Percentiles rank a stretch among this genome's conserved stretches.
Evolutionary conservation across 2,113 vertebrate species (phyloP).

Genomic region (Pelmatolapia mariae): DNA sequence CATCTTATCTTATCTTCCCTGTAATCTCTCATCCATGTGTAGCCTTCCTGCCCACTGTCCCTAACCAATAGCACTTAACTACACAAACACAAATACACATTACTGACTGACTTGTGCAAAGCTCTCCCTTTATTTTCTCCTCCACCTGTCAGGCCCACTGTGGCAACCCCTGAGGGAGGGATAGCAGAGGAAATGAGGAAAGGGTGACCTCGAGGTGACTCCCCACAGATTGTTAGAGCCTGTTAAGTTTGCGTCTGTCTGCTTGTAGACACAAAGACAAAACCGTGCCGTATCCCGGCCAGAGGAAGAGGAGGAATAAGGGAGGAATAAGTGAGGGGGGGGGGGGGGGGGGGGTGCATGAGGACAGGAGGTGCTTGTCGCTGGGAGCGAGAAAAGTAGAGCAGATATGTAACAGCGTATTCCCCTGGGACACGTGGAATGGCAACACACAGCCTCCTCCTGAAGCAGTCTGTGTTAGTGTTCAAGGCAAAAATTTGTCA

Average conservation of each 20-base stretch:
- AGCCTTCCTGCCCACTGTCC: neutral
- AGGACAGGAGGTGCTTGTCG: slow-evolving; percentile 15
- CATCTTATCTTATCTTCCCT: neutral
- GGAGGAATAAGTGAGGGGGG: neutral
- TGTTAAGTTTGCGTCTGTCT: slow-evolving; percentile 44
- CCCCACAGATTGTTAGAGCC: slow-evolving; percentile 32
- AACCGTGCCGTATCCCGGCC: neutral
- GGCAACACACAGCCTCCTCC: slow-evolving; percentile 37
- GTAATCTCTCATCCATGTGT: neutral
- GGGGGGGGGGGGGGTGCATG: neutral
- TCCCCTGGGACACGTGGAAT: slow-evolving; percentile 23
- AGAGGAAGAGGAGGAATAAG: neutral
- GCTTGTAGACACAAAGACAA: slow-evolving; percentile 48
- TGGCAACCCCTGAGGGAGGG: neutral
- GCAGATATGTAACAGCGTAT: slow-evolving; percentile 28
- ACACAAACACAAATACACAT: neutral
- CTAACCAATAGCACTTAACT: neutral
- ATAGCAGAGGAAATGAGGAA: slow-evolving; percentile 12
- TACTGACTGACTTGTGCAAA: neutral
- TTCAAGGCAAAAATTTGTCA: slow-evolving; percentile 52
- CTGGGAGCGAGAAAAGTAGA: slow-evolving; percentile 30
- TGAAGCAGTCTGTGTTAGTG: slow-evolving; percentile 33
- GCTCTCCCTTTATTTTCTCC: neutral
- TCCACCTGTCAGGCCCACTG: slow-evolving; percentile 1
- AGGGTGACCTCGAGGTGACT: slow-evolving; percentile 46